Conservation (phyloP, 2,797 vertebrate genomes). For the Tadarida brasiliensis region DNA sequence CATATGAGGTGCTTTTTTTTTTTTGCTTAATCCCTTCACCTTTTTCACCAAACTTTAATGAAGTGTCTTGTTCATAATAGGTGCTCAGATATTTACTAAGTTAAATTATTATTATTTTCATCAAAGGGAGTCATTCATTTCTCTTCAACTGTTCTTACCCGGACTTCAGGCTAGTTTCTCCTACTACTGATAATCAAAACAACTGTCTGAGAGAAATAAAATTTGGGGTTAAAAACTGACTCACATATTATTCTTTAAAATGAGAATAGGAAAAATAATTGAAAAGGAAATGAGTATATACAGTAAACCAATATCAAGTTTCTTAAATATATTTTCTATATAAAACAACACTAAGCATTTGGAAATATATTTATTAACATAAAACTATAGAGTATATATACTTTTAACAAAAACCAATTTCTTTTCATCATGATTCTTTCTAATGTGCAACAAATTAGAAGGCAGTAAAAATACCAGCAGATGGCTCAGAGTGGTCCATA, state of each 20-base stretch:
- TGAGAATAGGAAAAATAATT: neutral
- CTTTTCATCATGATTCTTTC: slow-evolving; percentile 42
- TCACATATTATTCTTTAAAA: slow-evolving; percentile 53
- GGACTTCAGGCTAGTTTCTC: neutral
- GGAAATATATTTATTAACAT: slow-evolving; percentile 51
- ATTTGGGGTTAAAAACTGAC: slow-evolving; percentile 33
- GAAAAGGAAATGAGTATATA: slow-evolving; percentile 29
- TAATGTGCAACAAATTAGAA: neutral
- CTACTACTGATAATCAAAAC: neutral
- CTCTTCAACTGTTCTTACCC: neutral
- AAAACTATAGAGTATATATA: neutral
- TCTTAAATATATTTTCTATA: slow-evolving; percentile 36
- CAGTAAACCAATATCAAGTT: neutral
- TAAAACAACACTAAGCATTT: neutral
- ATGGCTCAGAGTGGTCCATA: neutral
- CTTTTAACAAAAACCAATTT: slow-evolving; percentile 11
- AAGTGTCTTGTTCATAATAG: neutral
- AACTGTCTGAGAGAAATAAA: neutral
- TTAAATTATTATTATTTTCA: slow-evolving; percentile 53
- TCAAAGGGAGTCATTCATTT: slow-evolving; percentile 10
- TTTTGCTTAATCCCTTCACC: neutral
- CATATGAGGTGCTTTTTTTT: neutral
- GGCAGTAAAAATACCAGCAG: slow-evolving; percentile 47
- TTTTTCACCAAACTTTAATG: neutral
- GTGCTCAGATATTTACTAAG: neutral